phyloP scores from a whole-genome alignment of 2,797 vertebrate species.

The Pampus argenteus region DNA sequence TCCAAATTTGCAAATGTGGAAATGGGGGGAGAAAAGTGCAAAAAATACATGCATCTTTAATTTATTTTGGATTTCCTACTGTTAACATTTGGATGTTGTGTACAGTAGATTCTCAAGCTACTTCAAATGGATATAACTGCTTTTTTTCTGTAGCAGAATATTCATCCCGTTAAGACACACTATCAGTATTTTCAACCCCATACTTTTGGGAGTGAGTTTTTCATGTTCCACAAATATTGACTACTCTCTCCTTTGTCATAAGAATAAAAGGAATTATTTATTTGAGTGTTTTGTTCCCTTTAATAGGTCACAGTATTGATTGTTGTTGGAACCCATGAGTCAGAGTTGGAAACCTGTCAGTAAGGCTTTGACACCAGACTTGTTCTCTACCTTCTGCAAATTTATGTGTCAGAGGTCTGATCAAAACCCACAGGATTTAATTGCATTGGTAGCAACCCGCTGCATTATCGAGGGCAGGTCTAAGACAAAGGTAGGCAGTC shows the following conservation, averaged over 20 bases:
- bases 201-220: neutral
- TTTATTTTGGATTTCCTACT: slow-evolving; percentile 6
- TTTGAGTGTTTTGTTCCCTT: slow-evolving; percentile 25
- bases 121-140: slow-evolving; percentile 8
- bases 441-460: slow-evolving; percentile 37
- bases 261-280: slow-evolving; percentile 20
- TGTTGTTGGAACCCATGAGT: slow-evolving; percentile 32
- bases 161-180: neutral
- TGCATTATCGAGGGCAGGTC: slow-evolving; percentile 49
- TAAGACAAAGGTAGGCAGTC: slow-evolving; percentile 43
- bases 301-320: slow-evolving; percentile 53
- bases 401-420: slow-evolving; percentile 36
- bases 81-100: slow-evolving; percentile 15
- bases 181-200: slow-evolving; percentile 1
- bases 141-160: slow-evolving; percentile 8
- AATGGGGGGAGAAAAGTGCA: slow-evolving; percentile 9
- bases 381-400: slow-evolving; percentile 10
- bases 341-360: slow-evolving; percentile 32
- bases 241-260: neutral
- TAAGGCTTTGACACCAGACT: slow-evolving; percentile 7
- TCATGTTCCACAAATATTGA: slow-evolving; percentile 28
- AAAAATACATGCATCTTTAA: slow-evolving; percentile 14
- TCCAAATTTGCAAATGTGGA: slow-evolving; percentile 20
- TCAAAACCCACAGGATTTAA: slow-evolving; percentile 42
- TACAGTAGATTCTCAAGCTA: neutral